Evolutionary conservation across 2,113 vertebrate genomes (phyloP).

Genomic region (Otus sunia): DNA sequence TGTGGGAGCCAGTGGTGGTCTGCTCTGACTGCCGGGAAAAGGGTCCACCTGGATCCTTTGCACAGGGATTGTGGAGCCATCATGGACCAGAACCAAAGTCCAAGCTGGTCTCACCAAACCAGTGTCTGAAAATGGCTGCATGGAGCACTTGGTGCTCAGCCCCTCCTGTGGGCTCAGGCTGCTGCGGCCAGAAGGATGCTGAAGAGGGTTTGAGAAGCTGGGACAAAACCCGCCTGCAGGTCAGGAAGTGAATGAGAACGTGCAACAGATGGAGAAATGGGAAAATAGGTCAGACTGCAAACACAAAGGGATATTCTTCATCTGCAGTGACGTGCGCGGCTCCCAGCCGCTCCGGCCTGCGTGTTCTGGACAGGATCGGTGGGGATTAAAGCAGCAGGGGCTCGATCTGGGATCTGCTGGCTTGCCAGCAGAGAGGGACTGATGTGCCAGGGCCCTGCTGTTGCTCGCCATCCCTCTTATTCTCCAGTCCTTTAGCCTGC

Average conservation of each 20-base stretch:
- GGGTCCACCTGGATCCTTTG: not conserved
- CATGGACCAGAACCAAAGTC: not conserved
- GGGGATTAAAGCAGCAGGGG: slow-evolving; percentile 8
- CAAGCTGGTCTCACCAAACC: not conserved
- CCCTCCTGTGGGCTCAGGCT: not conserved
- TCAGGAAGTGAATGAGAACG: not conserved
- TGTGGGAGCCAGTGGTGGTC: rapidly evolving
- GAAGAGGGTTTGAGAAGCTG: not conserved
- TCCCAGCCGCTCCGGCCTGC: not conserved
- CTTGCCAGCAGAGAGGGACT: not conserved
- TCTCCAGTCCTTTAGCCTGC: not conserved
- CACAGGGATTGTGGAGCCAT: not conserved
- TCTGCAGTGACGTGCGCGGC: not conserved
- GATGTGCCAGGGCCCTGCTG: rapidly evolving
- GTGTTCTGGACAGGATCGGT: not conserved
- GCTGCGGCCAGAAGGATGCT: not conserved
- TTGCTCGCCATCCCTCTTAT: not conserved
- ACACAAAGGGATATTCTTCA: slow-evolving; percentile 12
- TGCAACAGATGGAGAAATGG: not conserved
- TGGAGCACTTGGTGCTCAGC: not conserved
- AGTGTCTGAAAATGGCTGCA: rapidly evolving
- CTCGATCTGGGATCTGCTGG: not conserved
- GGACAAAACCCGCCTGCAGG: not conserved
- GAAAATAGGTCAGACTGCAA: slow-evolving; percentile 45
- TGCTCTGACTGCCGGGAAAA: not conserved